Base-by-base conservation (phyloP, 2,113 vertebrate species). In the Sturnus vulgaris region DNA sequence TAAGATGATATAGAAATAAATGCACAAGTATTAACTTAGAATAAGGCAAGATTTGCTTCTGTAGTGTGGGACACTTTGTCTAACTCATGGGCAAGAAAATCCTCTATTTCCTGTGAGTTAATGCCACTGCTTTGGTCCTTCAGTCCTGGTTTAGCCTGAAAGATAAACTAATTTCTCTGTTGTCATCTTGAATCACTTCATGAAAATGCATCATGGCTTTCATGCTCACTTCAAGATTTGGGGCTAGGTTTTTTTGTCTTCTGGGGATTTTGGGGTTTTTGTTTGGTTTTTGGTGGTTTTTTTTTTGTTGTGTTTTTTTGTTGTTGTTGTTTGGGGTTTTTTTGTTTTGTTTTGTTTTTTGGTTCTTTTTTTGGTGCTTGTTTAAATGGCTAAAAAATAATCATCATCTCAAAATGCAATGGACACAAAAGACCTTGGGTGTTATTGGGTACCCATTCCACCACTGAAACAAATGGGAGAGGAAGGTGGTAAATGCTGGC, bases 231-330 rank as follows among this genome's bases (percentile, higher is more conserved):
- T 49, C 28, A 40, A 21, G 5, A 8, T 50, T 47, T 83, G 46
- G 16, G 7, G 8, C 28, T 49, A 4, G 1, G 1, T 30, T 18
- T n/a, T n/a, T 65, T n/a, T 46, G 6, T 46, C 37, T 49, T 55
- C 63, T 16, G 19, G 8, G 12, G 12, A 2, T 12, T 21, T 63
- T 4, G 2, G 14, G 1, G 2, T 4, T 55, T 66, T 69, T 33
- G 16, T 61, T 66, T 31, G 11, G 18, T 4, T 53, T 61, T 49
- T 28, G 20, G 4, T 22, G 12, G 18, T 24, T 9, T 24, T 31
- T 40, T 24, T 31, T 44, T 44, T 16, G 22, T 49, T 49, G 47
- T 18, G 28, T 42, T 40, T 30, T 60, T 16, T 57, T 42, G 22
- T 12, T 37, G 15, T 44, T 19, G 42, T 44, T 33, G 13, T 44